Conservation (phyloP, 2,797 vertebrate genomes). For the Etheostoma perlongum region DNA sequence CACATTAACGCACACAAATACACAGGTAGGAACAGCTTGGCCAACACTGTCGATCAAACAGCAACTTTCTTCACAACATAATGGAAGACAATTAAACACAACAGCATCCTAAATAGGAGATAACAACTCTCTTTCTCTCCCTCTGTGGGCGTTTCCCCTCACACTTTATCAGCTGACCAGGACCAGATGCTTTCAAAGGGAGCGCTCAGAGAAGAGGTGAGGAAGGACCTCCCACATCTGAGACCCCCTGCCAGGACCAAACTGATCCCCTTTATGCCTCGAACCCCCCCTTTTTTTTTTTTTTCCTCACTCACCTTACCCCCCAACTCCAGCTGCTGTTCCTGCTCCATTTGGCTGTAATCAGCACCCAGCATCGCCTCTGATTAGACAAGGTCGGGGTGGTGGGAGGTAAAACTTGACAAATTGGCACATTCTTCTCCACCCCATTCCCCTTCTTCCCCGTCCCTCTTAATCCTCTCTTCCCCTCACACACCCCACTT, state of each 20-base stretch:
- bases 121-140: slow-evolving; percentile 13
- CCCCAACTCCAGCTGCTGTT: slow-evolving; percentile 41
- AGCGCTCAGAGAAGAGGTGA: slow-evolving; percentile 45
- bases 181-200: slow-evolving; percentile 74
- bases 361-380: slow-evolving; percentile 56
- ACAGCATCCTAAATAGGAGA: slow-evolving; percentile 41
- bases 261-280: slow-evolving; percentile 52
- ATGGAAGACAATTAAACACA: background rate
- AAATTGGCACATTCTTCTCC: slow-evolving; percentile 66
- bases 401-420: slow-evolving; percentile 47
- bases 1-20: slow-evolving; percentile 16
- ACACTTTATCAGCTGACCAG: slow-evolving; percentile 66
- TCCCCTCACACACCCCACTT: slow-evolving; percentile 46
- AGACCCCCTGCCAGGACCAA: slow-evolving; percentile 60
- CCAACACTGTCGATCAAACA: background rate
- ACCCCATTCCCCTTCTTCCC: slow-evolving; percentile 19
- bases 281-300: background rate
- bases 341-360: slow-evolving; percentile 68
- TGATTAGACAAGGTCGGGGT: slow-evolving; percentile 42
- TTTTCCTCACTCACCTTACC: slow-evolving; percentile 13
- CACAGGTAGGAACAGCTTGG: slow-evolving; percentile 25
- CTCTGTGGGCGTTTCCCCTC: slow-evolving; percentile 20
- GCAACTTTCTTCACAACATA: background rate
- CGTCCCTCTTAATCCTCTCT: slow-evolving; percentile 19
- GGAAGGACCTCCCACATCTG: slow-evolving; percentile 57